Percentiles rank a stretch among this genome's conserved stretches.
Conservation (phyloP, 2,797 vertebrate species). For the Enteromius paludinosus region DNA sequence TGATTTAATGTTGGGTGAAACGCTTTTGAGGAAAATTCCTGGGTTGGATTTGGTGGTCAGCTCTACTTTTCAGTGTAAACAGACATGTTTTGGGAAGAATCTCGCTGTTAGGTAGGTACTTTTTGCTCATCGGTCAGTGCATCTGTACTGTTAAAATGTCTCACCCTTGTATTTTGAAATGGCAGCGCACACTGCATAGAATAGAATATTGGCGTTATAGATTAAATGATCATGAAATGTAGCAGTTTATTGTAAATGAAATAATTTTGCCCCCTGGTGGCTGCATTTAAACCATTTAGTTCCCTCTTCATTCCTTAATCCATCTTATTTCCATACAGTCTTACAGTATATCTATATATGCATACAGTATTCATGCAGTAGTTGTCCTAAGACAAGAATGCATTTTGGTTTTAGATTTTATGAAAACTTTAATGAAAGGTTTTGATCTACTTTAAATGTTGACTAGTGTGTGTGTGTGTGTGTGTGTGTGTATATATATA, state of each 20-base stretch:
- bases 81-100: neutral
- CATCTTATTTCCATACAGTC: neutral
- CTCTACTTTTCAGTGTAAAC: conserved; percentile 5
- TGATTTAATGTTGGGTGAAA: neutral
- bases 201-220: neutral
- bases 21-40: conserved; percentile 21
- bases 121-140: neutral
- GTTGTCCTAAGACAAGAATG: no score
- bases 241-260: conserved; percentile 40
- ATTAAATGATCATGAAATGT: conserved; percentile 19
- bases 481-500: no score
- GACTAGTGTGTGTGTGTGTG: no score
- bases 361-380: no score
- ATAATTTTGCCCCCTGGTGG: conserved; percentile 63
- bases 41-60: conserved; percentile 16
- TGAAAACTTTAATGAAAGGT: no score
- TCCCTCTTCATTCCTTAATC: neutral
- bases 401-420: no score
- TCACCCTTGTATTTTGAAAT: neutral
- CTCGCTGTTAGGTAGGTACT: neutral
- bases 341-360: no score
- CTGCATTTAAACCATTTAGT: conserved; percentile 18
- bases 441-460: no score
- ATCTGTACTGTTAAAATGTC: neutral
- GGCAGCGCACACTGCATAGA: neutral